Evolutionary conservation across 2,113 vertebrate species (phyloP).

Genomic region (Planiliza haematocheilus): DNA sequence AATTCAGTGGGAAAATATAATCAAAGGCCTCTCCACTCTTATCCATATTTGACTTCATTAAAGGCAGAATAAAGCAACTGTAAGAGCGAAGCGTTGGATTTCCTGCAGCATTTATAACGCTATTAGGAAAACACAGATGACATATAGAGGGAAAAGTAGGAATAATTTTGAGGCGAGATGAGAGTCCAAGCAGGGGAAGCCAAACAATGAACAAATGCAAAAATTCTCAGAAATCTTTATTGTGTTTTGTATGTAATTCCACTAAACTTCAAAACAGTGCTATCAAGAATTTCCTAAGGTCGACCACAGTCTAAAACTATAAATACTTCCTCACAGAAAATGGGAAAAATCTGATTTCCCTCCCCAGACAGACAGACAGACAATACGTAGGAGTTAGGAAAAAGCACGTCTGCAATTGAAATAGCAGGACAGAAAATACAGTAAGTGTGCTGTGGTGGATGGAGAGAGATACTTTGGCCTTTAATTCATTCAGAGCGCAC

Average conservation of each 20-base stretch:
- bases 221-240: background rate
- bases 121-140: slow-evolving; percentile 8
- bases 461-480: slow-evolving; percentile 28
- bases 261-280: background rate
- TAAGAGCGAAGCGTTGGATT: slow-evolving; percentile 21
- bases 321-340: background rate
- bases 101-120: slow-evolving; percentile 7
- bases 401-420: slow-evolving; percentile 8
- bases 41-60: slow-evolving; percentile 44
- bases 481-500: slow-evolving; percentile 51
- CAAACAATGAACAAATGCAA: too few relatives aligned
- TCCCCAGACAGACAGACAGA: background rate
- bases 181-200: background rate
- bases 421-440: slow-evolving; percentile 28
- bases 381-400: slow-evolving; percentile 1
- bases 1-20: slow-evolving; percentile 67
- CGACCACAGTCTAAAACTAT: background rate
- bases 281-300: background rate
- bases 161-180: background rate
- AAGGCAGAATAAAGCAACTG: slow-evolving; percentile 44
- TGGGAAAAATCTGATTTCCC: background rate
- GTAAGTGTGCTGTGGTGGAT: slow-evolving; percentile 37
- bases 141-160: background rate
- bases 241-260: background rate
- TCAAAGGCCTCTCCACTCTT: slow-evolving; percentile 53